phyloP scores from a whole-genome alignment of 2,113 vertebrate species.

The Abramis brama region DNA sequence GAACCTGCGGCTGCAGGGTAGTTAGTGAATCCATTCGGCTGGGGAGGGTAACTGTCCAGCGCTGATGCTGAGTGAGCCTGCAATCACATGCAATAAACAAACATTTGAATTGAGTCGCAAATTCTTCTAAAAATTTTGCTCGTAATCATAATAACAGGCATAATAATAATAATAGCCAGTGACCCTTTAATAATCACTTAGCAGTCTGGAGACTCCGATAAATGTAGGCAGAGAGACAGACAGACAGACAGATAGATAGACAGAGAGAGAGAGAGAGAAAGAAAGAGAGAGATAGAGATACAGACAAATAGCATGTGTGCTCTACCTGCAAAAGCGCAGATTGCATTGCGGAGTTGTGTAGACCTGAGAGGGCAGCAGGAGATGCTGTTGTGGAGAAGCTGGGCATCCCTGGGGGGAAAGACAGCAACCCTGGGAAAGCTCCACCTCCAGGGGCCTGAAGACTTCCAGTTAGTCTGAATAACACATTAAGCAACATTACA shows the following conservation, averaged over 20 bases:
- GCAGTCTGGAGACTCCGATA: neutral
- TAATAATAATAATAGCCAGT: neutral
- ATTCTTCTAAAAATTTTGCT: neutral
- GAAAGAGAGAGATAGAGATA: no score
- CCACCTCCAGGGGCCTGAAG: constrained; percentile 86
- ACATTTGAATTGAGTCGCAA: neutral
- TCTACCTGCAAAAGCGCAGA: constrained; percentile 91
- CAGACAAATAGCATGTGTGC: neutral
- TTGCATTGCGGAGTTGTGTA: constrained; percentile 89
- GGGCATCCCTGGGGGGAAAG: constrained; percentile 87
- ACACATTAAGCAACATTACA: neutral
- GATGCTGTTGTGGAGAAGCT: constrained; percentile 87
- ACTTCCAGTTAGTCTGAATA: constrained; percentile 82
- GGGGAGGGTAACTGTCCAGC: constrained; percentile 87
- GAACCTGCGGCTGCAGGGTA: constrained; percentile 87
- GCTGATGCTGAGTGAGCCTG: constrained; percentile 88
- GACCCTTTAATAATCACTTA: neutral
- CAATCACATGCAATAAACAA: constrained; percentile 14
- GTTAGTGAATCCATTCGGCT: constrained; percentile 88
- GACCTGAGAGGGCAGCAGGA: constrained; percentile 83
- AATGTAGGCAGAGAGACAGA: neutral
- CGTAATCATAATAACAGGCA: neutral
- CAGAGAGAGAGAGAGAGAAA: no score
- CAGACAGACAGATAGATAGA: no score
- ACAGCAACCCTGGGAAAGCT: constrained; percentile 89